Evolutionary conservation across 1,140 invertebrate species (phyloP), one percentile per base, ranked within the genome.

Genomic region (Eubasilissa regina): DNA sequence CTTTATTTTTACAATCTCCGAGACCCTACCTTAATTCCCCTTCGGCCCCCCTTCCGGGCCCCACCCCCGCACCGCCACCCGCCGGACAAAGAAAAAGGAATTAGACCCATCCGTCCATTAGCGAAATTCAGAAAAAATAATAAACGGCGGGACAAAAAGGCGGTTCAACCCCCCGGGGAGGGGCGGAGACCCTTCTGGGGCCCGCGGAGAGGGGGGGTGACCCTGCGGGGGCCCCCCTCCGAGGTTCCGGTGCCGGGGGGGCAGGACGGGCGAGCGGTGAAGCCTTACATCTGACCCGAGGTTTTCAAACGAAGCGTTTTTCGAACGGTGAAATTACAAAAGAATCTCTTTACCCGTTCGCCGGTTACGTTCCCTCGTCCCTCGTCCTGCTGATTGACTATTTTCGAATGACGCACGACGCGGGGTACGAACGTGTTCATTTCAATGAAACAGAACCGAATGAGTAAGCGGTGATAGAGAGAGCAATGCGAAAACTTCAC

Each of bases 81-180:
- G 83, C 81, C 75, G 82, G 81, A 84, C 80, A 83, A 84, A 81
- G 81, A 79, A 79, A 79, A 55, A 53, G 48, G 60, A 79, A 74
- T 79, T 62, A 75, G 60, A 66, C 17, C 78, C 76, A 73, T 80
- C 75, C 81, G 74, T 82, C 81, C 81, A 82, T 82, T 82, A 82
- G 81, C 79, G 76, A 80, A 82, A 80, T 82, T 82, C 81, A 82
- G 81, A 82, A 82, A 72, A 82, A 82, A 82, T 82, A 82, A 82
- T 82, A 82, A 82, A 82, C 81, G 78, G 70, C 75, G 72, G 81
- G 81, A 82, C 81, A 80, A 80, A 78, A 82, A 75, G 72, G 60
- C 75, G 74, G 53, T 77, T 43, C 43, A 45, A 48, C 77, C 73
- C 64, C 62, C 64, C 53, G 11, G 11, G 15, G 3, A 1, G 55